Evolutionary conservation across 2,113 vertebrate genomes (phyloP).

Genomic region (Glareola pratincola): DNA sequence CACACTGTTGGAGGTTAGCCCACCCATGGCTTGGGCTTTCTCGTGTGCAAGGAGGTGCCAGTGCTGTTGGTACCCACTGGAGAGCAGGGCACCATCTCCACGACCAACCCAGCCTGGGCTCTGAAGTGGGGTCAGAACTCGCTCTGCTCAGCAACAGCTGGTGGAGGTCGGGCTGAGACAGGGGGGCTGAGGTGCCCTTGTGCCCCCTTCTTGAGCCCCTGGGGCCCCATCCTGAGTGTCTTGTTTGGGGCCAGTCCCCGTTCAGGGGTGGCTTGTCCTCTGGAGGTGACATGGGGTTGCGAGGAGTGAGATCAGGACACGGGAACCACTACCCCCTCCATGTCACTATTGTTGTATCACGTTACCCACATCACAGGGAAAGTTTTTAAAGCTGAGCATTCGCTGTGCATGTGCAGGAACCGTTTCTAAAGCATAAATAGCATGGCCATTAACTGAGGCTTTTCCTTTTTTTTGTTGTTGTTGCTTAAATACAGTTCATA

Average conservation of each 20-base stretch:
- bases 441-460: background rate
- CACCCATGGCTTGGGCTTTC: background rate
- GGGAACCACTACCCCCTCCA: accelerated
- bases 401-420: background rate
- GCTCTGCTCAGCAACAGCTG: background rate
- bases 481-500: conserved; percentile 15
- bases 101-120: background rate
- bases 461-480: conserved; percentile 32
- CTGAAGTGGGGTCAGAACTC: background rate
- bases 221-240: no score
- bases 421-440: conserved; percentile 31
- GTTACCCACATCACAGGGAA: background rate
- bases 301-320: background rate
- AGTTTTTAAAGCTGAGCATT: background rate
- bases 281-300: background rate
- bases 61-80: background rate
- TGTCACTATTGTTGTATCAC: background rate
- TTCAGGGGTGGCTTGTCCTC: background rate
- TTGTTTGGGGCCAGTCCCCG: background rate
- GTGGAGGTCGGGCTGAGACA: background rate
- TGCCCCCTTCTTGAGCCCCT: background rate
- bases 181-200: background rate
- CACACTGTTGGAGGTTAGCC: background rate
- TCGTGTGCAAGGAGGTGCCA: accelerated
- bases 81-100: background rate